Evolutionary conservation across 2,113 vertebrate genomes (phyloP), one percentile per base, ranked within the genome.

Genomic region (Malaclemys terrapin): DNA sequence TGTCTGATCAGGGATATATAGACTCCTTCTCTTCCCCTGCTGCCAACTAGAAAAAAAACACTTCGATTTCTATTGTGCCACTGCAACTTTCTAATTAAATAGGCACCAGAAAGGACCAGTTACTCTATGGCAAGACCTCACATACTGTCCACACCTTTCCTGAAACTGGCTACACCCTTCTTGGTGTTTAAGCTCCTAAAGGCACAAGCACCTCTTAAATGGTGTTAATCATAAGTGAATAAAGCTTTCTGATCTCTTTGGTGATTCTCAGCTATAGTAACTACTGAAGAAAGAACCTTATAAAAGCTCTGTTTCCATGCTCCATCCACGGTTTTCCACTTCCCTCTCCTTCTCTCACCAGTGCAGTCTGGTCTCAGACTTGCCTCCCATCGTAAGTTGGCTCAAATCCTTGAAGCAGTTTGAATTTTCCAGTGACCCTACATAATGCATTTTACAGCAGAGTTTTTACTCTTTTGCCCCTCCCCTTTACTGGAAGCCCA

Each of bases 21-120:
- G 11, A 59, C 47, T 84, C 42, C 89, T 13, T 12, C 52, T 69
- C 42, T 79, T 84, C n/a, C 76, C 35, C 52, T 1, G 6, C 49
- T 42, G 27, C 42, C 3, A 59, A 59, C 5, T 6, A 7, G 3
- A 4, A 13, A 35, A 35, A 76, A 89, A 76, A 75, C 25, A 59
- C 65, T n/a, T 76, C 14, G 72, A 76, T 45, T 76, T 45, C 42
- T 85, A 4, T 54, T 87, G 45, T n/a, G 75, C 50, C 56, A 52
- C 35, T 87, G 31, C 59, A 31, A 84, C 50, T 54, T 90, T 91
- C 87, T 59, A 85, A 82, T 47, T 93, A 87, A 90, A 78, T 78
- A 7, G 53, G 52, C 4, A 3, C n/a, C 94, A 85, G 42, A 3
- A 24, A 85, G 38, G 22, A 12, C 20, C 24, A 27, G 13, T 88